Percentiles rank a stretch among this genome's conserved stretches.
Conservation (phyloP, 2,113 vertebrate genomes). For the Xyliphius kryptos region DNA sequence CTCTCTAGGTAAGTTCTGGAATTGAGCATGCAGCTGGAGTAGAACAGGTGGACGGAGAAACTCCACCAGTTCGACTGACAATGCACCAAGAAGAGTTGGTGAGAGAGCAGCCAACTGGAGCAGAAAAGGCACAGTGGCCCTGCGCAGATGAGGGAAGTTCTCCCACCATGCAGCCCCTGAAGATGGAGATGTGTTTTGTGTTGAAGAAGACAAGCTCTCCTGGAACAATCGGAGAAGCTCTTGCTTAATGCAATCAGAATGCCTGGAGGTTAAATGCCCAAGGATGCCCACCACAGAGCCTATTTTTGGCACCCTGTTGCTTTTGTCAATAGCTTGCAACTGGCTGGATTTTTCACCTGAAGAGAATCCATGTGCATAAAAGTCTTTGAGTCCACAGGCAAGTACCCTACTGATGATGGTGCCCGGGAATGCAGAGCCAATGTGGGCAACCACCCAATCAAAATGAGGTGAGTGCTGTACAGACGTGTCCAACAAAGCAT, state of each 20-base stretch:
- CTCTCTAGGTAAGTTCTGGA: slow-evolving; percentile 71
- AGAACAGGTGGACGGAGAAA: slow-evolving; percentile 75
- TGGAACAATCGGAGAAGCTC: slow-evolving; percentile 89
- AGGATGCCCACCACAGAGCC: slow-evolving; percentile 90
- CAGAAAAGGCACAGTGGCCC: slow-evolving; percentile 81
- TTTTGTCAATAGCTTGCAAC: slow-evolving; percentile 58
- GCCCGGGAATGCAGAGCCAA: slow-evolving; percentile 86
- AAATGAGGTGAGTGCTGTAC: slow-evolving; percentile 92
- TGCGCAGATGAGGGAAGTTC: slow-evolving; percentile 68
- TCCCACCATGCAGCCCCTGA: slow-evolving; percentile 54
- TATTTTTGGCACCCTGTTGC: slow-evolving; percentile 82
- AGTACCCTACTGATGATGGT: slow-evolving; percentile 92
- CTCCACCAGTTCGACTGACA: slow-evolving; percentile 82
- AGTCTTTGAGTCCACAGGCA: slow-evolving; percentile 89
- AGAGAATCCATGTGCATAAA: slow-evolving; percentile 72
- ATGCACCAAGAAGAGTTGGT: slow-evolving; percentile 74
- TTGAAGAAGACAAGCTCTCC: slow-evolving; percentile 69
- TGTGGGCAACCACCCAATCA: slow-evolving; percentile 96
- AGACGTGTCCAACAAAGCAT: slow-evolving; percentile 84
- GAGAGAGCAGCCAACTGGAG: slow-evolving; percentile 87
- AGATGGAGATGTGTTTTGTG: slow-evolving; percentile 54
- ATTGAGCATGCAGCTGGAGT: slow-evolving; percentile 80
- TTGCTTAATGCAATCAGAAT: slow-evolving; percentile 83
- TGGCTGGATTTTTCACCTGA: slow-evolving; percentile 53
- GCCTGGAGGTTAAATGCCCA: slow-evolving; percentile 82